These are phyloP conservation scores for Mus musculus DNA, from an alignment of 2,113 vertebrate genomes.

Conservation along the genomic window DNA sequence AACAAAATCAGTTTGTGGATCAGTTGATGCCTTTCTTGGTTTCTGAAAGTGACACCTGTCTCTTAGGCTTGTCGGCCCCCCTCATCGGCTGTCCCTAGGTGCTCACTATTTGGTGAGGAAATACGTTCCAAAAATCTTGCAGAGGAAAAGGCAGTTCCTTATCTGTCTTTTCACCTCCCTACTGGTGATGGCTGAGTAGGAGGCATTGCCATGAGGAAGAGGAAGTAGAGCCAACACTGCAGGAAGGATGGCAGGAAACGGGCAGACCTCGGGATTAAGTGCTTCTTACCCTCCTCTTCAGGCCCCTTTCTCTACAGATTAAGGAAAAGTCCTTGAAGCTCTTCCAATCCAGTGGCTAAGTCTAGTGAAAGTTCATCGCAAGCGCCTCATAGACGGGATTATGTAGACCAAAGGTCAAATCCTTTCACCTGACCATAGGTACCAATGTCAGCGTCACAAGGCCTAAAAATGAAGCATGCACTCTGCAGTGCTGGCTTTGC, in stretches of 20 bases:
- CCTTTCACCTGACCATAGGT: neutral
- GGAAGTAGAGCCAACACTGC: neutral
- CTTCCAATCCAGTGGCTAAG: neutral
- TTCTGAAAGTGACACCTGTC: too few species aligned
- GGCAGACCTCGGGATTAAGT: neutral
- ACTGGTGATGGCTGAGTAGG: neutral
- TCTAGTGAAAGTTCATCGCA: neutral
- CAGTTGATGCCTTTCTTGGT: too few species aligned
- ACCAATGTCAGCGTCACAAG: neutral
- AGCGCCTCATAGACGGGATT: neutral
- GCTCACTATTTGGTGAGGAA: neutral
- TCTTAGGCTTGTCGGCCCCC: too few species aligned
- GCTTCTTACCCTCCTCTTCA: neutral
- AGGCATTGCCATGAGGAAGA: neutral
- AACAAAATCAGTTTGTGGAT: too few species aligned
- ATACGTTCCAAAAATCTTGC: neutral
- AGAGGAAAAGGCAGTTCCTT: neutral
- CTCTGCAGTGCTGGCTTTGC: neutral
- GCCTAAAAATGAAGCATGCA: neutral
- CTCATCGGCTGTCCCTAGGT: too few species aligned
- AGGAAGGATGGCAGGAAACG: neutral
- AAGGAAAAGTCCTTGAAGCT: neutral
- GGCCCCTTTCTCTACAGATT: neutral
- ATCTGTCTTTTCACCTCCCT: neutral
- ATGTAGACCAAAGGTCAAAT: neutral